Evolutionary conservation across 2,797 vertebrate species (phyloP).

Genomic region (Euthynnus affinis): DNA sequence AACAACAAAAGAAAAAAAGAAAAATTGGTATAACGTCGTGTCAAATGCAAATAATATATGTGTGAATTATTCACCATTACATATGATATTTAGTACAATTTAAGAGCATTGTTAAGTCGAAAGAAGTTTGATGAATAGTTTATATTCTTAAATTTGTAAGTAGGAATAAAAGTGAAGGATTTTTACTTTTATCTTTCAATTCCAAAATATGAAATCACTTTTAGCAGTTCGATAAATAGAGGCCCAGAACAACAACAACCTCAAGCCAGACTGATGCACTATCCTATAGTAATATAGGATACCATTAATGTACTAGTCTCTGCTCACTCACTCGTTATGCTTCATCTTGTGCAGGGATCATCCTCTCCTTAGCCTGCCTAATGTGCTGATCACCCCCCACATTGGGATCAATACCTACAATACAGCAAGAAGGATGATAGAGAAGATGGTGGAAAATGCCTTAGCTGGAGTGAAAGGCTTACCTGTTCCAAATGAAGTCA

Average conservation of each 20-base stretch:
- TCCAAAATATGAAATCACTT: too few relatives aligned
- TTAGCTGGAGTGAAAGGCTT: conserved; percentile 76
- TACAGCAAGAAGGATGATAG: conserved; percentile 59
- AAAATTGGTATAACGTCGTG: too few relatives aligned
- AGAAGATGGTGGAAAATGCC: conserved; percentile 77
- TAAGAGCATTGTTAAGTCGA: too few relatives aligned
- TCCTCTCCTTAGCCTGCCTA: conserved; percentile 79
- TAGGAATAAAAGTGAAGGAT: too few relatives aligned
- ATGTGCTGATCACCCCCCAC: conserved; percentile 81
- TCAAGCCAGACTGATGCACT: background rate
- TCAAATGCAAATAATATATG: too few relatives aligned
- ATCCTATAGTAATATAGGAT: background rate
- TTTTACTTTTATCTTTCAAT: too few relatives aligned
- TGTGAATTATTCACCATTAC: too few relatives aligned
- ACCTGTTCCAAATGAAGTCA: conserved; percentile 76
- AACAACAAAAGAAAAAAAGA: too few relatives aligned
- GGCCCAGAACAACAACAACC: background rate
- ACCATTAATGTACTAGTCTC: background rate
- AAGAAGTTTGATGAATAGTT: too few relatives aligned
- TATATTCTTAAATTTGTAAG: too few relatives aligned
- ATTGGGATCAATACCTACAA: conserved; percentile 70
- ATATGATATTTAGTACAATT: too few relatives aligned
- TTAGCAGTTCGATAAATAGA: too few relatives aligned
- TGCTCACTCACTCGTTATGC: conserved; percentile 14
- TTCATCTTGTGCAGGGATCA: conserved; percentile 78